Evolutionary conservation across 2,888 invertebrate species (phyloP).

Genomic region (Plagodis pulveraria): DNA sequence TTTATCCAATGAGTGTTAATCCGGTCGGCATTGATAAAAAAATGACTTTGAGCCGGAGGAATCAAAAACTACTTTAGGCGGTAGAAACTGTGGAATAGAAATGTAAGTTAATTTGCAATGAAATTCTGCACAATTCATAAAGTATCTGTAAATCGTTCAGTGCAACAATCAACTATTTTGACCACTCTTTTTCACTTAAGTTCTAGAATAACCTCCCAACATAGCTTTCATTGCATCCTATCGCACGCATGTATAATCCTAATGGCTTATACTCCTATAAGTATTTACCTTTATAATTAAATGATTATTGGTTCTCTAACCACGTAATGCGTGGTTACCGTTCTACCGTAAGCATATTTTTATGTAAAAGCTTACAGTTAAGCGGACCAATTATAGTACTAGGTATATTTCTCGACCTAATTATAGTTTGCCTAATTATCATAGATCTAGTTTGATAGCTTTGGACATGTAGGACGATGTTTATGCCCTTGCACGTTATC

Average conservation of each 20-base stretch:
- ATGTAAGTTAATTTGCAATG: too few relatives aligned
- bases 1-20: too few relatives aligned
- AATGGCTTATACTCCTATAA: slow-evolving; percentile 51
- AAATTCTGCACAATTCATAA: too few relatives aligned
- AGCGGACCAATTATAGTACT: slow-evolving; percentile 26
- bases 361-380: slow-evolving; percentile 35
- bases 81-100: too few relatives aligned
- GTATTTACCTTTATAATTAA: slow-evolving; percentile 59
- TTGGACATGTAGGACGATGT: slow-evolving; percentile 21
- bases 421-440: slow-evolving; percentile 13
- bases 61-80: too few relatives aligned
- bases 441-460: slow-evolving; percentile 9
- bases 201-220: slow-evolving; percentile 28
- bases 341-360: slow-evolving; percentile 29
- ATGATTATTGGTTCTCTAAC: slow-evolving; percentile 59
- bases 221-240: slow-evolving; percentile 31
- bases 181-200: too few relatives aligned
- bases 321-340: slow-evolving; percentile 49
- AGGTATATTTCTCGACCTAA: slow-evolving; percentile 10
- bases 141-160: neutral
- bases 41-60: too few relatives aligned
- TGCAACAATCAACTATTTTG: neutral
- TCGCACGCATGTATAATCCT: slow-evolving; percentile 56
- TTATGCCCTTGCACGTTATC: slow-evolving; percentile 18
- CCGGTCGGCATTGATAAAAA: too few relatives aligned